Evolutionary conservation across 2,797 vertebrate genomes (phyloP).

Genomic region (Rhabdophis nuchalis): DNA sequence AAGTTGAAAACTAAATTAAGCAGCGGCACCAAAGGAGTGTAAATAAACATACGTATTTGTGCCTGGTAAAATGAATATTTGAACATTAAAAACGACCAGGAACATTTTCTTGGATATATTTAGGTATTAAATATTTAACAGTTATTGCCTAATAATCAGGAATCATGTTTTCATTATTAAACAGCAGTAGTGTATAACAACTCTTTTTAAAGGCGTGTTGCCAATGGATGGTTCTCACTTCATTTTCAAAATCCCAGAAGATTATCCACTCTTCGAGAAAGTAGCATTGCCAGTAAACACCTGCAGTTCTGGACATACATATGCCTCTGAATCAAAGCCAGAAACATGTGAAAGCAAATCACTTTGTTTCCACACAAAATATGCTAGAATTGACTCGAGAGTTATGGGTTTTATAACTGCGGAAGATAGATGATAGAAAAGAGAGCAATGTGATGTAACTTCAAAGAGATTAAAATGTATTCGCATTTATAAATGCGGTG

Average conservation of each 20-base stretch:
- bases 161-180: conserved; percentile 7
- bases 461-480: background rate
- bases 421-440: background rate
- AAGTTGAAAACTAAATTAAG: background rate
- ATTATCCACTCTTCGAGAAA: conserved; percentile 21
- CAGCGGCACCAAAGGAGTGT: background rate
- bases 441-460: background rate
- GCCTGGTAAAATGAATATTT: conserved; percentile 26
- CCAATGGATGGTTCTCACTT: conserved; percentile 32
- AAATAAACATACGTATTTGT: background rate
- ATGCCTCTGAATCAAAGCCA: conserved; percentile 27
- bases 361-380: conserved; percentile 60
- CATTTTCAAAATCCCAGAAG: conserved; percentile 23
- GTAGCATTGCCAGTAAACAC: conserved; percentile 33
- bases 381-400: conserved; percentile 53
- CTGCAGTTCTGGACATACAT: background rate
- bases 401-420: background rate
- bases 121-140: conserved; percentile 34
- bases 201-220: conserved; percentile 11
- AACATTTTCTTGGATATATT: conserved; percentile 3
- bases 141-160: conserved; percentile 35
- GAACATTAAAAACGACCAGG: conserved; percentile 37
- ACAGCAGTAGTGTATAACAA: background rate
- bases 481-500: background rate
- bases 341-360: conserved; percentile 52